Evolutionary conservation across 2,113 vertebrate species (phyloP).

Genomic region (Acanthisitta chloris): DNA sequence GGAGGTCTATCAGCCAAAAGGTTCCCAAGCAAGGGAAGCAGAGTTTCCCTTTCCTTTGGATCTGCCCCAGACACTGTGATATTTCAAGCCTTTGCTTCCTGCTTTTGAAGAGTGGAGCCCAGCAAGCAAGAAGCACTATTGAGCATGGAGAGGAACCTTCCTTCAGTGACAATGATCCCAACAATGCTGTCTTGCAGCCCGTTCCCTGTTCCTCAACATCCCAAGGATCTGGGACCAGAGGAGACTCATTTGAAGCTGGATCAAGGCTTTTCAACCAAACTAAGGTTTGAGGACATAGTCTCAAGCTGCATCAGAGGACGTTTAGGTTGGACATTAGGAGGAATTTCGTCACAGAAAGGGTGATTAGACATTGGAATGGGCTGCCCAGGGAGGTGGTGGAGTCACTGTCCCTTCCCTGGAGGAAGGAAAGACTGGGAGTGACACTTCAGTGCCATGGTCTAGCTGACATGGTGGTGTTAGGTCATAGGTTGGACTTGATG

Average conservation of each 20-base stretch:
- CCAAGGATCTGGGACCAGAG: background rate
- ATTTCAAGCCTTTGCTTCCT: background rate
- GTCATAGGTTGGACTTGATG: rapidly evolving
- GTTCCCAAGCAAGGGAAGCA: background rate
- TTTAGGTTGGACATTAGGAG: background rate
- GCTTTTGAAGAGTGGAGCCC: background rate
- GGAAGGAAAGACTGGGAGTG: background rate
- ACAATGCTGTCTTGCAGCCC: background rate
- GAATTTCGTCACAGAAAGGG: background rate
- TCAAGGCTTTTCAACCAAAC: background rate
- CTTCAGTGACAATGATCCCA: background rate
- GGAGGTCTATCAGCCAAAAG: rapidly evolving
- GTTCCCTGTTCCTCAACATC: rapidly evolving
- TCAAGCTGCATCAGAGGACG: background rate
- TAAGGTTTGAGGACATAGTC: background rate
- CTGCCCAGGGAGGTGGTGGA: background rate
- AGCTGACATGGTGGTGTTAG: background rate
- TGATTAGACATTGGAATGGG: background rate
- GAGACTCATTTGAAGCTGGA: background rate
- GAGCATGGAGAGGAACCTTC: background rate
- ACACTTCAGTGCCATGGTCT: background rate
- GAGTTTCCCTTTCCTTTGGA: background rate
- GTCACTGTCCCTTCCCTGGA: rapidly evolving
- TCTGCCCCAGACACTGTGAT: background rate
- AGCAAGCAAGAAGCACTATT: background rate